phyloP scores from a whole-genome alignment of 2,888 invertebrate species.

The Hedya salicella region DNA sequence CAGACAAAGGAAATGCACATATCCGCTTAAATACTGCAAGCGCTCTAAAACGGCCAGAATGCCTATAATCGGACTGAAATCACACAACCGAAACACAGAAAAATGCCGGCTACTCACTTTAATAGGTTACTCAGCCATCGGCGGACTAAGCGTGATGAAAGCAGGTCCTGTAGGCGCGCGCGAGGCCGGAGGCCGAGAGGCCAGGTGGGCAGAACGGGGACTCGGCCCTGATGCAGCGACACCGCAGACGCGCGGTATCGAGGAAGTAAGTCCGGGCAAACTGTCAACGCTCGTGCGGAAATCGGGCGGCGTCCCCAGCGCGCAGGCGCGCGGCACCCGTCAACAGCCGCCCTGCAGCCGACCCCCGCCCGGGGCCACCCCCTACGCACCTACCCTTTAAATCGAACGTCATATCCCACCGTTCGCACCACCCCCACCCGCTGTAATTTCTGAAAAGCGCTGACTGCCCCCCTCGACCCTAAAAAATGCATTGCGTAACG shows the following conservation, averaged over 20 bases:
- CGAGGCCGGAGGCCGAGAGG: conserved; percentile 52
- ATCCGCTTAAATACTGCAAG: conserved; percentile 33
- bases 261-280: conserved; percentile 85
- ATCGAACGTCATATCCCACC: conserved; percentile 84
- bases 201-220: conserved; percentile 45
- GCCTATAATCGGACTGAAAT: background rate
- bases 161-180: conserved; percentile 50
- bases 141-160: conserved; percentile 47
- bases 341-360: conserved; percentile 82
- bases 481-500: conserved; percentile 85
- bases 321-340: conserved; percentile 85
- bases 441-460: conserved; percentile 83
- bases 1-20: conserved; percentile 49
- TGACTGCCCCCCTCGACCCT: conserved; percentile 80
- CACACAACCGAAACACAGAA: conserved; percentile 28
- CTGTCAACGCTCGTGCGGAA: conserved; percentile 87
- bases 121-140: conserved; percentile 72
- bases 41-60: conserved; percentile 32
- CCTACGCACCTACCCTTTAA: conserved; percentile 76
- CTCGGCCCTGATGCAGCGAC: conserved; percentile 62
- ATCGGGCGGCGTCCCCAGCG: conserved; percentile 79
- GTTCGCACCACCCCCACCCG: conserved; percentile 69
- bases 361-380: conserved; percentile 57
- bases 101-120: conserved; percentile 63
- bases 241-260: conserved; percentile 79